Conservation (phyloP, 2,113 vertebrate species). For the Aegotheles bennettii region DNA sequence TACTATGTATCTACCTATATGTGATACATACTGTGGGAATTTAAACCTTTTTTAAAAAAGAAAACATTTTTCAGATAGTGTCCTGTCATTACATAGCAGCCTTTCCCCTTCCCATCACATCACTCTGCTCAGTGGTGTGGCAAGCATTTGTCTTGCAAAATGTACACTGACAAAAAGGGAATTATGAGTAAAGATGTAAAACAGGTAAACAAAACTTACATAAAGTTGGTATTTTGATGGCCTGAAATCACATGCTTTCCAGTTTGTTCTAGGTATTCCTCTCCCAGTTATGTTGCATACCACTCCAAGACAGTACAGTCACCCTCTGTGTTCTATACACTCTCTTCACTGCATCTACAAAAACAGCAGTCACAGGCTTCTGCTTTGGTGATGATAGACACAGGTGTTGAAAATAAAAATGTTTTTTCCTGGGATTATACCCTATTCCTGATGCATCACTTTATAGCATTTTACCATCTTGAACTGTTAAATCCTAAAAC, state of each 20-base stretch:
- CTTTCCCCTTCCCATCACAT: neutral
- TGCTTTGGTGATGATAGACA: neutral
- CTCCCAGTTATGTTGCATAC: neutral
- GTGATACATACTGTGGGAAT: neutral
- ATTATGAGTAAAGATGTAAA: neutral
- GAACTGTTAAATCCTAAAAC: neutral
- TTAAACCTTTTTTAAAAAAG: neutral
- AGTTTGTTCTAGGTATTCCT: neutral
- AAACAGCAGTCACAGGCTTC: neutral
- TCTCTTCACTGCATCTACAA: neutral
- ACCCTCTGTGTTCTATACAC: fast-evolving
- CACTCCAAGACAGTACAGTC: fast-evolving
- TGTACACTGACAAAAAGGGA: neutral
- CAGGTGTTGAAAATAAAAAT: neutral
- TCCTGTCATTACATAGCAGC: neutral
- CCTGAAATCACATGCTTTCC: neutral
- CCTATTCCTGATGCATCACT: neutral
- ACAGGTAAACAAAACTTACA: neutral
- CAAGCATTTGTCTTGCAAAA: neutral
- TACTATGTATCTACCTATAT: neutral
- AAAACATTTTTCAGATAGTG: neutral
- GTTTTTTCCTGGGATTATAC: neutral
- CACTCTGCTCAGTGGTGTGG: neutral
- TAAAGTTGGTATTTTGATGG: neutral
- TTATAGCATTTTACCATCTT: neutral